These are phyloP conservation scores for Poeciliopsis prolifica DNA, from an alignment of 2,113 vertebrate genomes.

Conservation along the genomic window DNA sequence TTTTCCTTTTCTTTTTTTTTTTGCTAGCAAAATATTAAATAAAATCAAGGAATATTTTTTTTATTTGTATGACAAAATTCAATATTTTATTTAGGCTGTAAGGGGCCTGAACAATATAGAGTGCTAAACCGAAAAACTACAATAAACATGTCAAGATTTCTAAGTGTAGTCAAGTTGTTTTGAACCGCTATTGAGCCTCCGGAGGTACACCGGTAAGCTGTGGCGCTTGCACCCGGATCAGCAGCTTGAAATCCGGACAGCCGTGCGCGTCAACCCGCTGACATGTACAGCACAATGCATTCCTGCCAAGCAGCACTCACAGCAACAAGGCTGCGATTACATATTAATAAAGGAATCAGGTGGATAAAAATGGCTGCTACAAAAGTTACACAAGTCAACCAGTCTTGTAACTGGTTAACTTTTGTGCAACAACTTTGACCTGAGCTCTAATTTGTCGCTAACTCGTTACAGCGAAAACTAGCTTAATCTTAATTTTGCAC, in stretches of 20 bases:
- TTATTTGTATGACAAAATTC: too few species aligned
- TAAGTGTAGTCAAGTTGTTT: too few species aligned
- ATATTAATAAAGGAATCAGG: neutral
- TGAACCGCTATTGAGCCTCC: neutral
- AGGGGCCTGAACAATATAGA: neutral
- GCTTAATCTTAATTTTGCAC: neutral
- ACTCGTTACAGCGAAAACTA: neutral
- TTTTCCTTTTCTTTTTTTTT: neutral
- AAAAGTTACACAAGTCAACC: neutral
- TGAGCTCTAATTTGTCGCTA: neutral
- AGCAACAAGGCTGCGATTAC: constrained; percentile 2
- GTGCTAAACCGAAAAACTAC: neutral
- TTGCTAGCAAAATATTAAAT: neutral
- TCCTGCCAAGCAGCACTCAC: neutral
- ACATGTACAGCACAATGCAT: neutral
- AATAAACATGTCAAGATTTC: neutral
- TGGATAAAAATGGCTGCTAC: neutral
- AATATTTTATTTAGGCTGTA: neutral
- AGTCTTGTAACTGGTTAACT: neutral
- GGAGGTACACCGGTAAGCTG: neutral
- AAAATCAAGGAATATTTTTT: neutral
- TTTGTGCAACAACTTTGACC: neutral
- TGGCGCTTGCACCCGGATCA: constrained; percentile 4
- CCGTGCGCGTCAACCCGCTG: constrained; percentile 1
- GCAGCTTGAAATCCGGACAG: constrained; percentile 11